Conservation (phyloP, 2,888 invertebrate species). For the Ennomos fuscantarius region DNA sequence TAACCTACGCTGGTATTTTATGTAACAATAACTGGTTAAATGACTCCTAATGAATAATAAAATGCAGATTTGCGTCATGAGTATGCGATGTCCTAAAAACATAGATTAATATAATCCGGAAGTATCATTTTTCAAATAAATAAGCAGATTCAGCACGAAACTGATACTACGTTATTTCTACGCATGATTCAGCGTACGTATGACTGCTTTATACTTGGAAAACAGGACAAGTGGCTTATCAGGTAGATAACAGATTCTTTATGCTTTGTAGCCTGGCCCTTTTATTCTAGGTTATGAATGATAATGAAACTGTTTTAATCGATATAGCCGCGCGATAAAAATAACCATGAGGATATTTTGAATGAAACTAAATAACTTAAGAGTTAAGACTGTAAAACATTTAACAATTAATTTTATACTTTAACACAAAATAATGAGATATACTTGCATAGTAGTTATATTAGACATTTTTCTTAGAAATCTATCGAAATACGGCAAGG, state of each 20-base stretch:
- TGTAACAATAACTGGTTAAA: too few species aligned
- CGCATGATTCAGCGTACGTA: constrained; percentile 59
- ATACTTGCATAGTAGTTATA: too few species aligned
- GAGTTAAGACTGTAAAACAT: neutral
- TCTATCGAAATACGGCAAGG: too few species aligned
- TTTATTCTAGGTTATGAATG: constrained; percentile 54
- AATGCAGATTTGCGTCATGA: too few species aligned
- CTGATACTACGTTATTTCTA: constrained; percentile 30
- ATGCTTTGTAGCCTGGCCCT: constrained; percentile 44
- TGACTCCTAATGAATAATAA: too few species aligned
- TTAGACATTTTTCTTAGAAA: too few species aligned
- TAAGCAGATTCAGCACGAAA: constrained; percentile 2
- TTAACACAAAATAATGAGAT: too few species aligned
- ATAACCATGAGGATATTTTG: neutral
- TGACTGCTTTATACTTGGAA: constrained; percentile 68
- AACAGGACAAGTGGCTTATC: constrained; percentile 74
- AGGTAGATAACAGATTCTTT: constrained; percentile 56
- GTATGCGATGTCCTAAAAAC: too few species aligned
- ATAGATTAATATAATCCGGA: constrained; percentile 1
- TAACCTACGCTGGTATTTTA: too few species aligned
- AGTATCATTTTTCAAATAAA: neutral
- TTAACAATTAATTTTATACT: too few species aligned
- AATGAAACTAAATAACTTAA: neutral
- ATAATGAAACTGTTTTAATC: constrained; percentile 43
- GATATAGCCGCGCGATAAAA: constrained; percentile 28